These are phyloP conservation scores for Limnephilus auricula DNA, from an alignment of 2,888 invertebrate species.

Conservation along the genomic window DNA sequence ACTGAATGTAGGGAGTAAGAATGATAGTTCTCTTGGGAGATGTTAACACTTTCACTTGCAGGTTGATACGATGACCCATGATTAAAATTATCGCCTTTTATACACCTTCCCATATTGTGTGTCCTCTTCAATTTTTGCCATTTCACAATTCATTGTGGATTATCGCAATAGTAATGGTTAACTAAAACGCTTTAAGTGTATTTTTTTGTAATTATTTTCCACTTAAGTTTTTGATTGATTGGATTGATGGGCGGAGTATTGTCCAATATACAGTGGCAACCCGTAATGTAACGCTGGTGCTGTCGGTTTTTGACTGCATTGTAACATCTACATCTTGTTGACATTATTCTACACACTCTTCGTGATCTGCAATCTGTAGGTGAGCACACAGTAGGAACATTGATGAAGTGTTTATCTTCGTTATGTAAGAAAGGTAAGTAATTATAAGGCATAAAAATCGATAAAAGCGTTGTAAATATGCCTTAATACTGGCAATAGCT, in stretches of 20 bases:
- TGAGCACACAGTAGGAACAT: not conserved
- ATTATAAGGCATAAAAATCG: too few relatives aligned
- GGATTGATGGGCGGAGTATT: slow-evolving; percentile 41
- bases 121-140: slow-evolving; percentile 53
- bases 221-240: slow-evolving; percentile 50
- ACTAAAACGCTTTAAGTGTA: slow-evolving; percentile 43
- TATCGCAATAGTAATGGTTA: slow-evolving; percentile 60
- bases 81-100: slow-evolving; percentile 61
- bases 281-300: not conserved
- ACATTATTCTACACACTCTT: not conserved
- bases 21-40: slow-evolving; percentile 39
- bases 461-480: too few relatives aligned
- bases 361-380: not conserved
- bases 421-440: too few relatives aligned
- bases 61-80: slow-evolving; percentile 61
- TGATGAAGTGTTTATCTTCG: not conserved
- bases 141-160: slow-evolving; percentile 32
- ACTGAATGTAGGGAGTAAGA: slow-evolving; percentile 28
- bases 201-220: slow-evolving; percentile 53
- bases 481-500: too few relatives aligned
- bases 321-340: not conserved
- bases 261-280: not conserved
- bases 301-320: too few relatives aligned
- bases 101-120: slow-evolving; percentile 53
- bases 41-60: slow-evolving; percentile 65